Base-by-base conservation (phyloP, 1,140 invertebrate species). In the Tribolium castaneum region DNA sequence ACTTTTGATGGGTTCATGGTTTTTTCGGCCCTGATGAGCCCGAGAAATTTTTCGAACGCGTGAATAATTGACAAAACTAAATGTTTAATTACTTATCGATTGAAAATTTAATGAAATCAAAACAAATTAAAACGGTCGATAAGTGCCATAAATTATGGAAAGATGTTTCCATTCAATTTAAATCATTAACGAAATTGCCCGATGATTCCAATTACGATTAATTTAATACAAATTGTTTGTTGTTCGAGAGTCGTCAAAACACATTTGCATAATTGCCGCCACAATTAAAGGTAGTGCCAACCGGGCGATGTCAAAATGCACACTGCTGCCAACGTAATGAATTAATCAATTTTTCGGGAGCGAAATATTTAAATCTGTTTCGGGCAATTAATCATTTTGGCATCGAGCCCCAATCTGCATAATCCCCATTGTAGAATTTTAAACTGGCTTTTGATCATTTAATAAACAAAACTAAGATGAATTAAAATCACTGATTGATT, bases 381-480 rank as follows among this genome's bases (percentile, higher is more conserved):
- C 22, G 6, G 1, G 22, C 54, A 59, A 59, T 59, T 59, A 59
- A 59, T 59, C 54, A 59, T 59, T 25, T 59, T 22, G 54, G 54
- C 39, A 45, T 3, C 39, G 9, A 45, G n/a, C 54, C 6, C 54
- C 7, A 30, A 59, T 59, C 22, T 59, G n/a, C 54, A 59, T 59
- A 59, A 19, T 30, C 16, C 13, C 39, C 9, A 45, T 45, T 45
- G 39, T 39, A 45, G 7, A 45, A 45, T 45, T 45, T 45, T 10
- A 45, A 45, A 10, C 39, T 10, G 39, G 39, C 39, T 45, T 30
- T 30, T 45, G 39, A 45, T 45, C 39, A 45, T 45, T 45, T 10
- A 25, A 59, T 30, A 59, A 59, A 59, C 19, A 59, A 59, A 59
- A 19, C 16, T 19, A 19, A 19, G 16, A 19, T 19, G 16, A 19